Evolutionary conservation across 2,113 vertebrate genomes (phyloP), one percentile per base, ranked within the genome.

Genomic region (Hyperoodon ampullatus): DNA sequence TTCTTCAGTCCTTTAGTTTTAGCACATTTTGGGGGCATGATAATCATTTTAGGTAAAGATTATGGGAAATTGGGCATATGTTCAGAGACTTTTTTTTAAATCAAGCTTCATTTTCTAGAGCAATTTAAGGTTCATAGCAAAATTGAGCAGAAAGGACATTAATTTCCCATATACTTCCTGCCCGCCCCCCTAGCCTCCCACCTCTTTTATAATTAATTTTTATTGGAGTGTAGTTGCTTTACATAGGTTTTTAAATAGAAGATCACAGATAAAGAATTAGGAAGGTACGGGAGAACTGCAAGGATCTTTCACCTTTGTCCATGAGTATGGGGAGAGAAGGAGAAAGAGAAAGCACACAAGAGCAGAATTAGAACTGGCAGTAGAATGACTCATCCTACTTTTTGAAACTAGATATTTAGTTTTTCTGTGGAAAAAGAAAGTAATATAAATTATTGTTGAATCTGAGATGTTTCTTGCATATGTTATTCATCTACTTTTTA

Each of bases 381-480:
- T 33, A 72, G 63, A 66, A 65, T 89, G 81, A 71, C 33, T 35
- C n/a, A 33, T 75, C 35, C 61, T 82, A 2, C 35, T 58, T 91
- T 70, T 65, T 77, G 61, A 53, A 93, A 82, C 33, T 55, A 58
- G 50, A 55, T 16, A 44, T 50, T 83, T 78, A 77, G 39, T 88
- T 92, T 94, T 94, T 6, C 63, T 88, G 8, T 72, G 6, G 84
- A n/a, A 80, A 89, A 47, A 92, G 88, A 77, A 70, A 58, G 50
- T 61, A 53, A 53, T 75, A 21, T 63, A 72, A 71, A 50, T 72
- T 75, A 50, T 74, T 88, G 4, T 53, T 58, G 42, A 70, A 58
- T 71, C 55, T 61, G 18, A 70, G 21, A 77, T 65, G 15, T 30
- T 90, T 82, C 18, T 81, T 92, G 66, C 10, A 26, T n/a, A 44